Conservation (phyloP, 30 jellyfish, hydroid and myxozoan genomes). For the Hydra vulgaris region DNA sequence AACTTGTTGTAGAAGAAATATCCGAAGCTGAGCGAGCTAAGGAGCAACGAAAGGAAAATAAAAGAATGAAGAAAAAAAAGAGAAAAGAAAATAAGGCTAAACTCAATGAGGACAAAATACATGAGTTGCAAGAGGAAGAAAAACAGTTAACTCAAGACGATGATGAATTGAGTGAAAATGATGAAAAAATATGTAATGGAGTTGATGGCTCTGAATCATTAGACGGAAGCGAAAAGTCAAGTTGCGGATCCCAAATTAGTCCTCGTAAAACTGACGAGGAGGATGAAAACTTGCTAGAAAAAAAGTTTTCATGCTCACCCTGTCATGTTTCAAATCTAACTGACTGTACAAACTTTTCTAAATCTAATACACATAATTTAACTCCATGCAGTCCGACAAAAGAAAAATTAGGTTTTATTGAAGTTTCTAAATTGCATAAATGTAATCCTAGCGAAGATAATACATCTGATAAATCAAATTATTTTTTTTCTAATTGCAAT, state of each 20-base stretch:
- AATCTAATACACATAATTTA: too few species aligned
- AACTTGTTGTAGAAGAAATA: conserved; percentile 89
- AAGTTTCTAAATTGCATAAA: too few species aligned
- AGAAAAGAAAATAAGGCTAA: conserved; percentile 80
- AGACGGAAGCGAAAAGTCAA: conserved; percentile 23
- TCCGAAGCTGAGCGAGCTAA: conserved; percentile 90
- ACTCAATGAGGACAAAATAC: conserved; percentile 31
- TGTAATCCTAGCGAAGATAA: too few species aligned
- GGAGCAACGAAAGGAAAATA: conserved; percentile 67
- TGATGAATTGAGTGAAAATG: conserved; percentile 5
- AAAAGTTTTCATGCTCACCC: too few species aligned
- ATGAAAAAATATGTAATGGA: conserved; percentile 23
- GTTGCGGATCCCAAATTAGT: conserved; percentile 29
- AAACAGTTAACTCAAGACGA: neutral
- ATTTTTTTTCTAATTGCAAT: too few species aligned
- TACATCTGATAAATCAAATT: too few species aligned
- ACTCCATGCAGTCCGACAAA: too few species aligned
- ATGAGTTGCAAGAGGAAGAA: conserved; percentile 30
- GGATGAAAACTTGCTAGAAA: too few species aligned
- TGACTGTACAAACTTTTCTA: too few species aligned
- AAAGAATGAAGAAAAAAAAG: conserved; percentile 73
- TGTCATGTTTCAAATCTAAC: too few species aligned
- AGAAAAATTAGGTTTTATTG: too few species aligned
- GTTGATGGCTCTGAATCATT: conserved; percentile 23
- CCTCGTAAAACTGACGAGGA: conserved; percentile 30